A percentile compares a stretch with the other conserved stretches of the same genome.
Evolutionary conservation across 2,797 vertebrate genomes (phyloP).

Genomic region (Cynodonichthys magdalenae): DNA sequence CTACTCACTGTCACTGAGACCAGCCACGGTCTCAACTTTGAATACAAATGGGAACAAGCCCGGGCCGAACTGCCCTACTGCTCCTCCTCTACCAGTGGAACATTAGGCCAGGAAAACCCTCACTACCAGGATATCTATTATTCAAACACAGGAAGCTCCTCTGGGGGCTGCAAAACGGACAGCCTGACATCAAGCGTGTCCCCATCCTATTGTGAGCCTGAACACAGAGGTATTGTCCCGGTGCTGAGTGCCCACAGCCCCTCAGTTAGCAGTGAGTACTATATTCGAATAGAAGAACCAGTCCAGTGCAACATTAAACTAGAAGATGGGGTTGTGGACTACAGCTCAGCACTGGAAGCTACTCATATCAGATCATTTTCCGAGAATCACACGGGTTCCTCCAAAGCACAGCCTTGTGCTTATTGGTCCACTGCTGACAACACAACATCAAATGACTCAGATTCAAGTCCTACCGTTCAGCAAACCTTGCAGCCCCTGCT

Average conservation of each 20-base stretch:
- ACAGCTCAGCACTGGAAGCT: conserved; percentile 78
- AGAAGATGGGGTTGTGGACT: conserved; percentile 82
- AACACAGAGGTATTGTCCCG: conserved; percentile 88
- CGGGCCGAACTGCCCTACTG: conserved; percentile 86
- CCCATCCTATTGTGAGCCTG: conserved; percentile 87
- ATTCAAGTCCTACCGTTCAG: conserved; percentile 81
- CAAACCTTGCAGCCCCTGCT: conserved; percentile 86
- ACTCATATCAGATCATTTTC: conserved; percentile 66
- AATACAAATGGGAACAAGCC: conserved; percentile 96
- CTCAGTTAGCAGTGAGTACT: conserved; percentile 92
- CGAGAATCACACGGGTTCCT: conserved; percentile 50
- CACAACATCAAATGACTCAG: conserved; percentile 71
- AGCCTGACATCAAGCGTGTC: conserved; percentile 84
- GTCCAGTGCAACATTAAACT: conserved; percentile 84
- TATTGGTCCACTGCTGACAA: conserved; percentile 81
- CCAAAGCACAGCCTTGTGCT: conserved; percentile 50
- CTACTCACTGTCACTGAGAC: conserved; percentile 96
- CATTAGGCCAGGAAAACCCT: conserved; percentile 83
- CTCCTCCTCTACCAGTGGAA: conserved; percentile 80
- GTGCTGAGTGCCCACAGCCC: conserved; percentile 94
- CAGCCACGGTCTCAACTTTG: conserved; percentile 95
- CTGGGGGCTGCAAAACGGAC: conserved; percentile 70
- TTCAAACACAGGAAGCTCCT: conserved; percentile 70
- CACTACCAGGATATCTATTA: conserved; percentile 90
- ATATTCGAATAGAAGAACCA: conserved; percentile 94